Evolutionary conservation across 2,113 vertebrate species (phyloP), one percentile per base, ranked within the genome.

Genomic region (Limanda limanda): DNA sequence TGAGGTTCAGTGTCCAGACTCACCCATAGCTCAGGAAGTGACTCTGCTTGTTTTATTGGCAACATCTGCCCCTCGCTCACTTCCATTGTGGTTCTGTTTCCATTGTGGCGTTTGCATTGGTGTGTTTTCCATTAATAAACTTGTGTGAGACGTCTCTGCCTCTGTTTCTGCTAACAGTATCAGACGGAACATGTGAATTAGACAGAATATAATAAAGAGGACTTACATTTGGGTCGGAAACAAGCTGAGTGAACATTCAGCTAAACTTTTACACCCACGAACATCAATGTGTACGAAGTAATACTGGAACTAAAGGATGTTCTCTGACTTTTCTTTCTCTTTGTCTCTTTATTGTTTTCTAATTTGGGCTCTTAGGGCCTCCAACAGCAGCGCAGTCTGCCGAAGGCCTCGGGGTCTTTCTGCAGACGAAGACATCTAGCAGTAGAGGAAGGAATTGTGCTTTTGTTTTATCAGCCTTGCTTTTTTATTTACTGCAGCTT

Each of bases 331-430:
- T 62, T 21, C 2, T 45, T 64, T 56, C 3, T 9, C n/a, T 47
- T 68, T 54, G 11, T 40, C 2, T 27, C 18, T 21, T 64, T 71
- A 55, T 24, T 14, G 37, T 76, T 68, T 67, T 59, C 2, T 21
- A 48, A 1, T 25, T 64, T 48, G 63, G 2, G 18, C 7, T 52
- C 17, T 27, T 1, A 55, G 37, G 25, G 42, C 13, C 20, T 72
- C 21, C 15, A 35, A 54, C n/a, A 76, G 64, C 35, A 11, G 65
- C 17, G 15, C 60, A 66, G 24, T 75, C 52, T 57, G 59, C 58
- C 12, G 4, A 7, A 45, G n/a, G 56, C 81, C 63, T 25, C 24
- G 1, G 61, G 48, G 56, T 51, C 40, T 59, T 64, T 62, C 18
- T 59, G 31, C 51, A 45, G 68, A 17, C 0, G 24, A 40, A 79